Evolutionary conservation across 2,888 invertebrate species (phyloP).

Genomic region (Syrista parreyssii): DNA sequence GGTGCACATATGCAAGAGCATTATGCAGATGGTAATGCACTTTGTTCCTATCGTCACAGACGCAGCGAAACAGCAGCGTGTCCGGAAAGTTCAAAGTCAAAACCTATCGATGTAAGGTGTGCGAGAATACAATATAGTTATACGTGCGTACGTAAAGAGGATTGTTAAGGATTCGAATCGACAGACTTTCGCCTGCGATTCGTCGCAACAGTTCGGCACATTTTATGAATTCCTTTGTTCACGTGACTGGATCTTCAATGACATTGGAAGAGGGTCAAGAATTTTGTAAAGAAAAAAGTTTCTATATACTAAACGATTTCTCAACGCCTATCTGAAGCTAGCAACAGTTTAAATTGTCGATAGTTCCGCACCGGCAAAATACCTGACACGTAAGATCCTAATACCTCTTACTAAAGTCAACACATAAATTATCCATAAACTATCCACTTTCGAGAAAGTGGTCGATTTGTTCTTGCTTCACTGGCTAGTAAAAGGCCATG

Average conservation of each 20-base stretch:
- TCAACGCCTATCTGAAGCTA: not conserved
- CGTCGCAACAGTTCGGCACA: not conserved
- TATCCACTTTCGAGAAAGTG: constrained; percentile 19
- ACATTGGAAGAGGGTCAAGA: not conserved
- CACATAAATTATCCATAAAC: constrained; percentile 25
- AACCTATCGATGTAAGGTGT: not conserved
- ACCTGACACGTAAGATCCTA: not conserved
- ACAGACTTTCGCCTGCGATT: not conserved
- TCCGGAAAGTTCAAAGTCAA: not conserved
- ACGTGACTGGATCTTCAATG: not conserved
- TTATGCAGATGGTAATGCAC: not conserved
- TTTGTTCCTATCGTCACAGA: not conserved
- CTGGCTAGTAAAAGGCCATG: not conserved
- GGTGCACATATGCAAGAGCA: not conserved
- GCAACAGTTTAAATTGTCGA: not conserved
- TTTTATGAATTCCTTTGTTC: not conserved
- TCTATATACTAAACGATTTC: not conserved
- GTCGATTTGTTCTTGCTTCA: not conserved
- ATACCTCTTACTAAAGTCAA: not conserved
- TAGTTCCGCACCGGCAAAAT: not conserved
- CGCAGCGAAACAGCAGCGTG: not conserved
- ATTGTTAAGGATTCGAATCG: not conserved
- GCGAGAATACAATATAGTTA: not conserved
- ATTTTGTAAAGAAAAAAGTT: not conserved
- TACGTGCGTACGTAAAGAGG: not conserved